Conservation (phyloP, 1,140 invertebrate species). For the Leguminivora glycinivorella region DNA sequence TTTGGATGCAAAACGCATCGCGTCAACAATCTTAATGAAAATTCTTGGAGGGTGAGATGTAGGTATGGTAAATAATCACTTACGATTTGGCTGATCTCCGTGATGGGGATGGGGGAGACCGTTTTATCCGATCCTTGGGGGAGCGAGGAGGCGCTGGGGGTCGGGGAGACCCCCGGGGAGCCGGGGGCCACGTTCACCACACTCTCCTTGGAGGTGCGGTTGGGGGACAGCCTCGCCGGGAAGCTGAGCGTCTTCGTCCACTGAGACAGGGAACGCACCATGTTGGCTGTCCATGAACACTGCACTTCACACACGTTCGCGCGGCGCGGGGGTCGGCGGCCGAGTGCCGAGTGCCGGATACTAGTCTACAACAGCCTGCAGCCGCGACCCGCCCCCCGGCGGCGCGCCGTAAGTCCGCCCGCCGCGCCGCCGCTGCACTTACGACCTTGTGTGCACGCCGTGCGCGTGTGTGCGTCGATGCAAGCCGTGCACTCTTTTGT, state of each 20-base stretch:
- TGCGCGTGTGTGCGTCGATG: slow-evolving; percentile 1
- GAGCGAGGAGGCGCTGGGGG: slow-evolving; percentile 75
- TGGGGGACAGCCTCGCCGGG: slow-evolving; percentile 88
- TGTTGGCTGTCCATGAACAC: slow-evolving; percentile 77
- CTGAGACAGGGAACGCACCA: slow-evolving; percentile 91
- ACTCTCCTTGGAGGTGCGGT: slow-evolving; percentile 86
- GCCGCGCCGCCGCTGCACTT: not conserved
- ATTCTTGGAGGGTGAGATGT: not conserved
- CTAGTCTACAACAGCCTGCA: slow-evolving; percentile 1
- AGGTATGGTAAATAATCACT: slow-evolving; percentile 56
- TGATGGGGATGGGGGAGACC: slow-evolving; percentile 79
- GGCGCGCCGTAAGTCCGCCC: not conserved
- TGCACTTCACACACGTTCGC: slow-evolving; percentile 67
- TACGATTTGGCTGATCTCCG: slow-evolving; percentile 83
- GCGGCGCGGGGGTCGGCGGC: slow-evolving; percentile 51
- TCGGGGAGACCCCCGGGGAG: slow-evolving; percentile 73
- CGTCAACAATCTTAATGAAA: not conserved
- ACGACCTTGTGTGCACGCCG: not conserved
- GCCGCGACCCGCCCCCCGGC: not conserved
- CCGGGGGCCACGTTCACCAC: slow-evolving; percentile 78
- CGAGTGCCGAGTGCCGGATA: slow-evolving; percentile 63
- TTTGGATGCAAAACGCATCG: slow-evolving; percentile 8
- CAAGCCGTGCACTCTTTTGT: slow-evolving; percentile 25
- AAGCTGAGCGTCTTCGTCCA: slow-evolving; percentile 94
- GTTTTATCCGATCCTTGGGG: slow-evolving; percentile 75